Percentiles rank a stretch among this genome's conserved stretches.
phyloP scores from a whole-genome alignment of 1,140 invertebrate species.

The Orius insidiosus region DNA sequence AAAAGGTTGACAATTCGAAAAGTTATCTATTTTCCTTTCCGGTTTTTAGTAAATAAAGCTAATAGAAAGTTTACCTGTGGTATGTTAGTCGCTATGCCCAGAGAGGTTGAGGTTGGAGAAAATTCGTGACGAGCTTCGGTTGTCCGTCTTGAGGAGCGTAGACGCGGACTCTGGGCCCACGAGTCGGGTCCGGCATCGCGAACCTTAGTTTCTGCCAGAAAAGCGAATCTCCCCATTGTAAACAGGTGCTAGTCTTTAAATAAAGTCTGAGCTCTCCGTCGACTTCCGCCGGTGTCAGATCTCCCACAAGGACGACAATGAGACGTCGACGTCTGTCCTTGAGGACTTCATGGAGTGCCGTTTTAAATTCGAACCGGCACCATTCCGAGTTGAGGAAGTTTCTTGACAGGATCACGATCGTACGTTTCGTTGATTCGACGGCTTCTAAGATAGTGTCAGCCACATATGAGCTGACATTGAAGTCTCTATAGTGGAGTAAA shows the following conservation, averaged over 20 bases:
- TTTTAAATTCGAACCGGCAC: slow-evolving; percentile 84
- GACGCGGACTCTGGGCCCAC: slow-evolving; percentile 19
- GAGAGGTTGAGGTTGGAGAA: slow-evolving; percentile 11
- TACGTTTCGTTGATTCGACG: slow-evolving; percentile 73
- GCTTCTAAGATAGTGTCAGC: slow-evolving; percentile 80
- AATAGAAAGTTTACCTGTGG: slow-evolving; percentile 11
- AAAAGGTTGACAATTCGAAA: no score
- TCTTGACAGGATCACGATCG: slow-evolving; percentile 76
- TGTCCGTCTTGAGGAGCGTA: slow-evolving; percentile 4
- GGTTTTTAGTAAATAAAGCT: no score
- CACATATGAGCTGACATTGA: slow-evolving; percentile 65
- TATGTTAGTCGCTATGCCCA: slow-evolving; percentile 16
- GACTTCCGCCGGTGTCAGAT: slow-evolving; percentile 64
- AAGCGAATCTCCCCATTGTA: slow-evolving; percentile 80
- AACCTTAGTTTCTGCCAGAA: slow-evolving; percentile 90
- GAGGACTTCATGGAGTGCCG: slow-evolving; percentile 76
- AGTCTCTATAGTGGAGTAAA: slow-evolving; percentile 71
- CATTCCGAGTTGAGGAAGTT: slow-evolving; percentile 89
- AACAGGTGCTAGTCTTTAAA: slow-evolving; percentile 74
- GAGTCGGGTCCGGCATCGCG: slow-evolving; percentile 59
- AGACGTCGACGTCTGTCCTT: slow-evolving; percentile 48
- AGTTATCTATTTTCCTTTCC: no score
- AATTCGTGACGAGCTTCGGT: slow-evolving; percentile 12
- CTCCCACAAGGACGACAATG: slow-evolving; percentile 71
- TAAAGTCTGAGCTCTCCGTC: slow-evolving; percentile 77